Percentiles rank a stretch among this genome's conserved stretches.
Conservation (phyloP, 1,140 invertebrate species). For the Ladona fulva region DNA sequence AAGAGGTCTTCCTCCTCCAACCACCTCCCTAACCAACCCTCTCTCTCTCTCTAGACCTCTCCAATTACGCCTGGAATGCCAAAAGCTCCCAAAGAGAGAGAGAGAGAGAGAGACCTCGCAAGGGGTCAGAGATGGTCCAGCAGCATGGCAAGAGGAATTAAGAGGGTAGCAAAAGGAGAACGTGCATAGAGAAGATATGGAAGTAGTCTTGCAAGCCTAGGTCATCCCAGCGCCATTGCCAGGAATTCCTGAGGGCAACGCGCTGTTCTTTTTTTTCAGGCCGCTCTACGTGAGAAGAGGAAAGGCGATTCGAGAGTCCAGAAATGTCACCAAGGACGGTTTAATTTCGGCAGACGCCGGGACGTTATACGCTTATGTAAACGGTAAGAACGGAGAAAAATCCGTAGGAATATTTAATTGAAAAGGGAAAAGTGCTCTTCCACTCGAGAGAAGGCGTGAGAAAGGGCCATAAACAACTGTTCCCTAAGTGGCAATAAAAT, state of each 20-base stretch:
- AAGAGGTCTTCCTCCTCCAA: background rate
- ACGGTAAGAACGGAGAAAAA: no score
- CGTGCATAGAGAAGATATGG: background rate
- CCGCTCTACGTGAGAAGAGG: background rate
- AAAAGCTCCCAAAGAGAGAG: background rate
- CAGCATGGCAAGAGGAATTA: background rate
- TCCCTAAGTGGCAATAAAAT: no score
- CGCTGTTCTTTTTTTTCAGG: background rate
- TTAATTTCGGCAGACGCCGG: background rate
- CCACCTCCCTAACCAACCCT: background rate
- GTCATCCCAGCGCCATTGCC: background rate
- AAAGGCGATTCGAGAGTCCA: background rate
- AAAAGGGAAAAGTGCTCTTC: no score
- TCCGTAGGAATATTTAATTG: no score
- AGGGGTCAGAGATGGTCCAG: background rate
- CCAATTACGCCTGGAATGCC: constrained; percentile 6
- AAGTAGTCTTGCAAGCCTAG: background rate
- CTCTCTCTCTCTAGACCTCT: background rate
- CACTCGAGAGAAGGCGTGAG: no score
- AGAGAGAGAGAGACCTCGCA: background rate
- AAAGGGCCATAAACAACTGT: no score
- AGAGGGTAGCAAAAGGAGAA: background rate
- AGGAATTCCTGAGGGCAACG: background rate
- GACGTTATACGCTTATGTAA: no score
- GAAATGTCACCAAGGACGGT: background rate